A percentile compares a stretch with the other conserved stretches of the same genome.
Conservation (phyloP, 2,113 vertebrate genomes). For the Herpailurus yagouaroundi region DNA sequence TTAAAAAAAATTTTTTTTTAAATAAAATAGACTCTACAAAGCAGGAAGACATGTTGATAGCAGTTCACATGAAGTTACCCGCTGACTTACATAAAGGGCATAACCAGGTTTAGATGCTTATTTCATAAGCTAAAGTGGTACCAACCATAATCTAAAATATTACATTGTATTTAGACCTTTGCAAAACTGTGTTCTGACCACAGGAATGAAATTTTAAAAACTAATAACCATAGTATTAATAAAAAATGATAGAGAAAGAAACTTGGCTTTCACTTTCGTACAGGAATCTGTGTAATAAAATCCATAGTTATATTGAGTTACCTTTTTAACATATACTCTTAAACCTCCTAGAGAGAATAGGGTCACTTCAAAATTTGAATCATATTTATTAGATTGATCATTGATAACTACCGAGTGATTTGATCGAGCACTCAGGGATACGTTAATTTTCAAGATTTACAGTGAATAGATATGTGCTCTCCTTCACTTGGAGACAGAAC, state of each 20-base stretch:
- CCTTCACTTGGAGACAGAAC: background rate
- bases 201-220: background rate
- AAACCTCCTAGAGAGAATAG: background rate
- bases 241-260: background rate
- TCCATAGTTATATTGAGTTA: background rate
- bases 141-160: background rate
- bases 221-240: background rate
- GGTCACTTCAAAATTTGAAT: background rate
- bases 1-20: no score
- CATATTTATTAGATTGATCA: background rate
- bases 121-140: background rate
- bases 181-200: background rate
- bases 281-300: background rate
- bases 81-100: background rate
- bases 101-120: background rate
- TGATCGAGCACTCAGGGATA: background rate
- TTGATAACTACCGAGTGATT: background rate
- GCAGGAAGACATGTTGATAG: no score
- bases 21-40: background rate
- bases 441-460: background rate
- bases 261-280: background rate
- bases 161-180: background rate
- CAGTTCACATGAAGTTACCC: background rate
- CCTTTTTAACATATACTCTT: background rate
- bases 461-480: background rate